phyloP scores from a whole-genome alignment of 1,140 invertebrate genomes.

The Eriosoma lanigerum region DNA sequence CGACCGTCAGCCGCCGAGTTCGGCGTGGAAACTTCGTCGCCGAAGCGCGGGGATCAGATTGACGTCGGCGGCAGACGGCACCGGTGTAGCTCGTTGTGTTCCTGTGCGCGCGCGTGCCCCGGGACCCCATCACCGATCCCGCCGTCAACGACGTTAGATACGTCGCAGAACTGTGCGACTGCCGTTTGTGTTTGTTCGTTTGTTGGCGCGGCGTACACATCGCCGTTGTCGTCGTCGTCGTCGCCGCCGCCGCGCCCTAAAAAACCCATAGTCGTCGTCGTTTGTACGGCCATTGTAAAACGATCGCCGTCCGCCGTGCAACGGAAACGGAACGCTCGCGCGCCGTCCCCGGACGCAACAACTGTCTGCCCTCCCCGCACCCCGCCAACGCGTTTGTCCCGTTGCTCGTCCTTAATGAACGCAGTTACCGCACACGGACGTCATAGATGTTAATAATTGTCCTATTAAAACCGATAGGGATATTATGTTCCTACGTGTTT shows the following conservation, averaged over 20 bases:
- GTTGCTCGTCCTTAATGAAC: slow-evolving; percentile 37
- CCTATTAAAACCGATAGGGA: slow-evolving; percentile 41
- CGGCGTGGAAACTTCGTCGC: too few species aligned
- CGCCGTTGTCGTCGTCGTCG: background rate
- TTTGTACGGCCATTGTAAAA: background rate
- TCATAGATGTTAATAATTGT: slow-evolving; percentile 51
- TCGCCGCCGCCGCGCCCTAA: background rate
- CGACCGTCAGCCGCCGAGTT: too few species aligned
- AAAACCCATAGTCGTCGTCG: background rate
- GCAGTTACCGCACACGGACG: background rate
- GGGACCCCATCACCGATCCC: background rate
- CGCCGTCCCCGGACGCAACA: background rate
- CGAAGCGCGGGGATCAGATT: background rate
- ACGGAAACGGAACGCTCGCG: background rate
- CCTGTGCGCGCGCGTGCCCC: background rate
- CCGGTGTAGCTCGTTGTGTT: too few species aligned
- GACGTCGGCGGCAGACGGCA: background rate
- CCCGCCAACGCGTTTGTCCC: slow-evolving; percentile 3
- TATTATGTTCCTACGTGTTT: slow-evolving; percentile 50
- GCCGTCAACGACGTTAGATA: background rate
- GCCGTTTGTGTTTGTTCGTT: background rate
- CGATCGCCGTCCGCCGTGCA: background rate
- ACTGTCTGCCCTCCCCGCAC: background rate
- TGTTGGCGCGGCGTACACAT: background rate
- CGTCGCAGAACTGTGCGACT: too few species aligned